A percentile compares a stretch with the other conserved stretches of the same genome.
phyloP scores from a whole-genome alignment of 1,140 invertebrate species.

The Micrasema minimum region DNA sequence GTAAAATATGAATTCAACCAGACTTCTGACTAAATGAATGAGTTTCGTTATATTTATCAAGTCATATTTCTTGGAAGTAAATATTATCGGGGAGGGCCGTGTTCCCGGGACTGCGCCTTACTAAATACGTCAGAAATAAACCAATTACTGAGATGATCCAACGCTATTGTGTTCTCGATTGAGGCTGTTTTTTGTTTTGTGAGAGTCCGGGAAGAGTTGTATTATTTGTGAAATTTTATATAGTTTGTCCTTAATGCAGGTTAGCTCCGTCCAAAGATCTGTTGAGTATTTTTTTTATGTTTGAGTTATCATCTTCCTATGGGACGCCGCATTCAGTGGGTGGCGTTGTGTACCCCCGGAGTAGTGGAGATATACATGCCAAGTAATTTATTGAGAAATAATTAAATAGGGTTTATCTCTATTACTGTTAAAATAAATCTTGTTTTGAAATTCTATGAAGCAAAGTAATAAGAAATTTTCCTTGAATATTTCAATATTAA shows the following conservation, averaged over 20 bases:
- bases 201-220: neutral
- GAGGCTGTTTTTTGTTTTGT: neutral
- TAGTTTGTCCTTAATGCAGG: conserved; percentile 26
- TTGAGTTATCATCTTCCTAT: conserved; percentile 4
- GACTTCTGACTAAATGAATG: no score
- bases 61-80: no score
- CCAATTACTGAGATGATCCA: conserved; percentile 17
- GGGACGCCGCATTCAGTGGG: neutral
- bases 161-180: neutral
- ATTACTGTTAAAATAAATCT: no score
- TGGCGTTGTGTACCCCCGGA: no score
- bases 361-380: no score
- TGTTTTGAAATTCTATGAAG: no score
- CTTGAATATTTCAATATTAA: no score
- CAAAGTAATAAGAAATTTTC: no score
- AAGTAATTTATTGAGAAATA: no score
- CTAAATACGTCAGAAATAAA: conserved; percentile 12
- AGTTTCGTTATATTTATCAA: no score
- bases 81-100: neutral
- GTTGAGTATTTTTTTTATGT: neutral
- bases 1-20: no score
- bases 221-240: conserved; percentile 31
- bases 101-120: conserved; percentile 2
- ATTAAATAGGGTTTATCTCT: no score
- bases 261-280: conserved; percentile 15